Percentiles rank a stretch among this genome's conserved stretches.
Evolutionary conservation across 2,797 vertebrate species (phyloP).

Genomic region (Platalea minor): DNA sequence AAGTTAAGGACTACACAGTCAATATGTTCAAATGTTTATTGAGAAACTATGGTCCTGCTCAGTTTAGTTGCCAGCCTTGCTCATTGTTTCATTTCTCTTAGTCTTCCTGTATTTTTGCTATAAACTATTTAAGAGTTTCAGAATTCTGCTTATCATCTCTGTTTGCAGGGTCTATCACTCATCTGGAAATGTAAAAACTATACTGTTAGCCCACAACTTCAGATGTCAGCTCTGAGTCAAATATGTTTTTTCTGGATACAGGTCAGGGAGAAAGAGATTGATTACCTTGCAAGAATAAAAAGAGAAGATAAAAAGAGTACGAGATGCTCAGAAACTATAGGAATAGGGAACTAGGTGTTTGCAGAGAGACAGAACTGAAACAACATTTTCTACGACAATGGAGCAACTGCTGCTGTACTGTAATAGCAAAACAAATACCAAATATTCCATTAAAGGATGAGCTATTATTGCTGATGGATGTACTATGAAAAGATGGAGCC

Average conservation of each 20-base stretch:
- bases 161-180: not conserved
- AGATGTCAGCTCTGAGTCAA: not conserved
- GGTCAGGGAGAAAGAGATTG: not conserved
- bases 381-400: not conserved
- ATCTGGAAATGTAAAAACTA: not conserved
- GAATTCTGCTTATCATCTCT: not conserved
- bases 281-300: not conserved
- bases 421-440: not conserved
- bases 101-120: not conserved
- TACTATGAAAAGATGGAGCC: not conserved
- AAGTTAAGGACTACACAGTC: not conserved
- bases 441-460: not conserved
- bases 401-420: not conserved
- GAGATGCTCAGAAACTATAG: not conserved
- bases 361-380: not conserved
- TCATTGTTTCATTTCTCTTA: not conserved
- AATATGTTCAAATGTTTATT: not conserved
- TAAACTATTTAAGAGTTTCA: not conserved
- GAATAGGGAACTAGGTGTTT: not conserved
- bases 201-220: not conserved
- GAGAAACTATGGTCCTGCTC: not conserved
- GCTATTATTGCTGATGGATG: not conserved
- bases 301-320: not conserved
- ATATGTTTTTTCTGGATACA: not conserved
- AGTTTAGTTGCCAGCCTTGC: not conserved